Base-by-base conservation (phyloP, 1,140 invertebrate species). In the Antheraea mylitta region DNA sequence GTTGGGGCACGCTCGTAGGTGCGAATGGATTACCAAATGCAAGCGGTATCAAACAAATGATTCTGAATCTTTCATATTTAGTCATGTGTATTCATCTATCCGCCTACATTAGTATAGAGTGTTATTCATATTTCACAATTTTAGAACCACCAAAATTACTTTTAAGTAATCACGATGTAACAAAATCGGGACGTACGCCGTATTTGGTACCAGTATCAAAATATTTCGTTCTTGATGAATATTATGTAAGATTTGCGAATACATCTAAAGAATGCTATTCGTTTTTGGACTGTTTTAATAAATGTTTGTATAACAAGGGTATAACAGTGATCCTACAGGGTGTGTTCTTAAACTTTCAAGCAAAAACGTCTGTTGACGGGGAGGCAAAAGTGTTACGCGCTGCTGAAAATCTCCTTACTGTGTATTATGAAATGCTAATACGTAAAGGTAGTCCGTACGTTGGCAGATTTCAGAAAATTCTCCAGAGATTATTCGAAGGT, bases 341-440 rank as follows among this genome's bases (percentile, higher is more conserved):
- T 19, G 48, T 75, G 18, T 70, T 87, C 60, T 65, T 73, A 18
- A 58, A 66, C 10, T 65, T 82, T 18, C 89, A 90, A 80, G 73
- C 75, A 3, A 18, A 22, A 5, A 81, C 87, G 5, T 75, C 81
- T 36, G 72, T 85, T 0, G 75, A 86, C 11, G 72, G 80, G 36
- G 89, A 91, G 71, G 87, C 89, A 11, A 82, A 73, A 66, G 68
- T 89, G 0, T 36, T 90, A 8, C 72, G 74, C 66, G 62, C 79
- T 8, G 16, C 73, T 10, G 79, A 89, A 58, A 80, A 80, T 42
- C 68, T 90, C 11, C 9, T 90, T 6, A 77, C 73, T 0, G 70
- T 89, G 8, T 90, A 83, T 67, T 85, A 90, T 30, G 88, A 91
- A 71, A 90, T 91, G 81, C 58, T 89, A 37, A 67, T 90, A 3